Evolutionary conservation across 1,140 invertebrate genomes (phyloP).

Genomic region (Brachystomella parvula): DNA sequence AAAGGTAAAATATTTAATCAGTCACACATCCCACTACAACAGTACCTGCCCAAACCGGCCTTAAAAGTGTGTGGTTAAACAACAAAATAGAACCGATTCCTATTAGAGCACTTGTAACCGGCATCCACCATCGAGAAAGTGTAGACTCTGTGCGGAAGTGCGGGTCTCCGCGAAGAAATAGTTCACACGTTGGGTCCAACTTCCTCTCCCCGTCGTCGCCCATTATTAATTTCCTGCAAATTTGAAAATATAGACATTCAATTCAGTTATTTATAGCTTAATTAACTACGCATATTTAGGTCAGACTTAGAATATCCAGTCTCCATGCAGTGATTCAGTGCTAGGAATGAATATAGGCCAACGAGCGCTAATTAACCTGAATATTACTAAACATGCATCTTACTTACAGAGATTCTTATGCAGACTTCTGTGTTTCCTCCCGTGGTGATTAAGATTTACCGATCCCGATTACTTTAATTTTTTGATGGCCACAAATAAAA

Average conservation of each 20-base stretch:
- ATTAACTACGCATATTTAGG: background rate
- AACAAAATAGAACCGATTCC: background rate
- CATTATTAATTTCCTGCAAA: background rate
- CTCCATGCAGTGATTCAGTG: background rate
- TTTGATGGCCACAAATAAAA: no score
- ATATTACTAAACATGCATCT: background rate
- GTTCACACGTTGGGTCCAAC: slow-evolving; percentile 32
- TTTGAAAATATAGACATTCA: background rate
- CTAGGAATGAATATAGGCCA: background rate
- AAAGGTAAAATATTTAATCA: background rate
- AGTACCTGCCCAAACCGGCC: slow-evolving; percentile 9
- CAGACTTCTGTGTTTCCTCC: no score
- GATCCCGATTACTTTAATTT: no score
- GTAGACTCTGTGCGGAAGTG: slow-evolving; percentile 39
- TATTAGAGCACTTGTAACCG: slow-evolving; percentile 32
- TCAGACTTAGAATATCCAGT: background rate
- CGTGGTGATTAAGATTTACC: no score
- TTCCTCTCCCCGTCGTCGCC: background rate
- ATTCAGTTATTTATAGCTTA: background rate
- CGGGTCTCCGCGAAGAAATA: slow-evolving; percentile 39
- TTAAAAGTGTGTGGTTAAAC: background rate
- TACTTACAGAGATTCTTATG: background rate
- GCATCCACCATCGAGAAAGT: slow-evolving; percentile 51
- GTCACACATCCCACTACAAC: background rate
- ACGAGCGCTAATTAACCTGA: background rate